Conservation (phyloP, 53 echinoderm and acorn worm genomes). For the Stichopus horrens region DNA sequence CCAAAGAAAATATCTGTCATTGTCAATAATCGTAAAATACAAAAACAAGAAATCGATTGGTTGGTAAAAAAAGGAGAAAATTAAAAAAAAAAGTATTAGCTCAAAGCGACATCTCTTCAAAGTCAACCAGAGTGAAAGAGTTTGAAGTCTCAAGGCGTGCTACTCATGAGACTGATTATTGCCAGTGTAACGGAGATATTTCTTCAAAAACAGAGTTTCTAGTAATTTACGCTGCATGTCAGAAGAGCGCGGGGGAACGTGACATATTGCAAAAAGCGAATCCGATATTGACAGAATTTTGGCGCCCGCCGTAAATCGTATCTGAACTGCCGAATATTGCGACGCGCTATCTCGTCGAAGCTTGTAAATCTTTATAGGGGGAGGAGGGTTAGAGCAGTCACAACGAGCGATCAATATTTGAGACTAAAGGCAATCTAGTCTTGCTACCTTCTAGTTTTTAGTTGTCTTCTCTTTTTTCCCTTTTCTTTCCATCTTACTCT, state of each 20-base stretch:
- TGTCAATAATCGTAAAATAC: conserved; percentile 33
- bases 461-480: not conserved
- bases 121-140: conserved; percentile 10
- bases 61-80: not conserved
- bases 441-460: not conserved
- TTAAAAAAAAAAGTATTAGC: not conserved
- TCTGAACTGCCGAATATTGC: conserved; percentile 25
- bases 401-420: conserved; percentile 26
- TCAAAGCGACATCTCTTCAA: conserved; percentile 33
- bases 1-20: conserved; percentile 35
- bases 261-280: conserved; percentile 33
- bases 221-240: conserved; percentile 47
- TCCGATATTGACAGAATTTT: conserved; percentile 49
- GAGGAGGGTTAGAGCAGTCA: conserved; percentile 31
- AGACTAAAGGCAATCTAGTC: not conserved
- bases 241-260: conserved; percentile 41
- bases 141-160: conserved; percentile 35
- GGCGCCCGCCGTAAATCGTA: conserved; percentile 47
- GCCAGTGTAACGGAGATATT: conserved; percentile 29
- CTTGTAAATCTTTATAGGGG: conserved; percentile 38
- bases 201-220: conserved; percentile 42
- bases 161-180: conserved; percentile 36
- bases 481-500: not conserved
- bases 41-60: conserved; percentile 28
- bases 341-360: not conserved